Evolutionary conservation across 2,797 vertebrate species (phyloP), one percentile per base, ranked within the genome.

Genomic region (Gadopsis bispinosus): DNA sequence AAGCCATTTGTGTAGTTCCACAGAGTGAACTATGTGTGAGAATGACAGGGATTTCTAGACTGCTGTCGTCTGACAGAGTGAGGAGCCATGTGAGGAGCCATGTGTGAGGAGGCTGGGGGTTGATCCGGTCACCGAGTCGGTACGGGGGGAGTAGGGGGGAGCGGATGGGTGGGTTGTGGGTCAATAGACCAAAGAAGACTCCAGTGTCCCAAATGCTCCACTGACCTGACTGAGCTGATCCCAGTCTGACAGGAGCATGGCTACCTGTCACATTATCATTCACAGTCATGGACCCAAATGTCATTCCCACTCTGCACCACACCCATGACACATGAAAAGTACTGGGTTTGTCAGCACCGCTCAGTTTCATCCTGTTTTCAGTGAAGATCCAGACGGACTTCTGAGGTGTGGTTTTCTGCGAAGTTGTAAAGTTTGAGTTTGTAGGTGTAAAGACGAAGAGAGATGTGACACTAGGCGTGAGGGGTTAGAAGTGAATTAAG

Each of bases 241-340:
- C 73, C 72, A 69, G 66, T 81, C 70, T 89, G 93, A 91, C 90
- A 86, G 90, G 79, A 88, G 81, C 86, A 88, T 43, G 20, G 59
- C 83, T 90, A 81, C 87, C 89, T 89, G 89, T 93, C 91, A 90
- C 84, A 91, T 89, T 91, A 88, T 86, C 74, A 90, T 88, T 89
- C 79, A 77, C 68, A 87, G 78, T 76, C 83, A 81, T 83, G 73
- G 69, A 83, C 77, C 78, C 73, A 78, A 74, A 87, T 66, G 88
- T 83, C 88, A 84, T 77, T 73, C 81, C 81, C 54, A 73, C 77
- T 81, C 66, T 22, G 62, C 79, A 37, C 72, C 7, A 39, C 8
- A 1, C 56, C 56, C 19, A 22, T 67, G 83, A 77, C 81, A 79
- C 69, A 60, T 16, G 51, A 65, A 66, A 63, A 84, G 33, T 65